Conservation (phyloP, 1,140 invertebrate genomes). For the Fopius arisanus region DNA sequence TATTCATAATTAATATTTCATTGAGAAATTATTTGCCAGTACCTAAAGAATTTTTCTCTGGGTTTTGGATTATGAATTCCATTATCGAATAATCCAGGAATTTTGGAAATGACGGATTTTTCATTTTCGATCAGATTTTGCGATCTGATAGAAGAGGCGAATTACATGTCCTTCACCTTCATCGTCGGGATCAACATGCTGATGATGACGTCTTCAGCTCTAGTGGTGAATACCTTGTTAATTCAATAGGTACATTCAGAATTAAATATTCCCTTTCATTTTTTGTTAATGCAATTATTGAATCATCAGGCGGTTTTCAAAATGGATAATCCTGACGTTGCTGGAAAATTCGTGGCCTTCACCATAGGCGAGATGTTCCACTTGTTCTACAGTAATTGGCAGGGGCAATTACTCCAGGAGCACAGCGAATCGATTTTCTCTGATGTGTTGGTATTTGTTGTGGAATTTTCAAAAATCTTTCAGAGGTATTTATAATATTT, state of each 20-base stretch:
- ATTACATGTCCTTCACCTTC: conserved; percentile 16
- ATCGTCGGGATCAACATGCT: conserved; percentile 28
- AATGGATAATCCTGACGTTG: conserved; percentile 26
- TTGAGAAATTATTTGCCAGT: too few species aligned
- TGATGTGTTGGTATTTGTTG: conserved; percentile 2
- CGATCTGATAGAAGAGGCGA: conserved; percentile 26
- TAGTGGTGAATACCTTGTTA: conserved; percentile 16
- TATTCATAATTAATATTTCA: too few species aligned
- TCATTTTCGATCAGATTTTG: conserved; percentile 9
- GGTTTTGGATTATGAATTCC: not conserved
- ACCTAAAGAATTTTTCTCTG: too few species aligned
- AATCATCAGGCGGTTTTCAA: conserved; percentile 20
- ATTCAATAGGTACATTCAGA: not conserved
- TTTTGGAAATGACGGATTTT: not conserved
- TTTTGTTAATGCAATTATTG: not conserved
- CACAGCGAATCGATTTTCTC: conserved; percentile 25
- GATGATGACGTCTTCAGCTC: conserved; percentile 26
- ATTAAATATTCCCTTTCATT: not conserved
- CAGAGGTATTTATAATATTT: not conserved
- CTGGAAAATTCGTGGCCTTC: conserved; percentile 20
- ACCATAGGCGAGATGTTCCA: conserved; percentile 27
- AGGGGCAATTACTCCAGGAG: conserved; percentile 22
- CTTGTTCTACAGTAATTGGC: conserved; percentile 29
- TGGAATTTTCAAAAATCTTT: not conserved
- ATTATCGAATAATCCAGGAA: not conserved